Base-by-base conservation (phyloP, 2,888 invertebrate species). In the Pyrrhopygopsis socrates region DNA sequence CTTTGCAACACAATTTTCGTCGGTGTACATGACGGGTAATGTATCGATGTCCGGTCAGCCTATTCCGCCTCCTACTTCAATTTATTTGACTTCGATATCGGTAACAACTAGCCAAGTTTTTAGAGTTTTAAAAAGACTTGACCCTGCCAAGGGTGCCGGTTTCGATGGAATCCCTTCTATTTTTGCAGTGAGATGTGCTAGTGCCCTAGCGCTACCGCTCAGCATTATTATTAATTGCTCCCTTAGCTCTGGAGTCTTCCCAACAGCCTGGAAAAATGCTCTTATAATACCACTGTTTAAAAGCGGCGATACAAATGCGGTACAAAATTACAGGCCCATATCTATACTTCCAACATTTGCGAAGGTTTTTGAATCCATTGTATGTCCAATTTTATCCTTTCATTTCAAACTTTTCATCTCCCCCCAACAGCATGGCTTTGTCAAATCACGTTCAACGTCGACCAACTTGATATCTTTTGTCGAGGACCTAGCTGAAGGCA, bases 121-220 rank as follows among this genome's bases (percentile, higher is more conserved):
- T 30, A 45, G 41, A 27, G 63, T 60, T 58, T 45, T 76, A 65
- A 65, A 76, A 45, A 76, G 65, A 76, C 76, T 76, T 65, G 65
- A 65, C 38, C 27, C 76, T n/a, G 65, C 82, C 87, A 89, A 86
- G 58, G 78, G 81, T 13, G 71, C 75, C 2, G 81, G 82, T 11
- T 70, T 79, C 6, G 82, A 86, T 74, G 67, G 67, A 18, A 80
- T 86, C 38, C 82, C 86, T 29, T 63, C 70, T 63, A 65, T 82
- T n/a, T 85, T 86, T 34, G 67, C 70, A 13, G 24, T 58, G 22
- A 74, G 74, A 45, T 86, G 85, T 65, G 81, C 82, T 15, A 29
- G 29, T 15, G 38, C 45, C 2, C 45, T 86, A 13, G 50, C 82
- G 41, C 20, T 41, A 8, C 76, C 82, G 3, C 50, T 80, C 24